These are phyloP conservation scores for Onychomys arenicola DNA, from an alignment of 2,797 vertebrate genomes.

Conservation along the genomic window DNA sequence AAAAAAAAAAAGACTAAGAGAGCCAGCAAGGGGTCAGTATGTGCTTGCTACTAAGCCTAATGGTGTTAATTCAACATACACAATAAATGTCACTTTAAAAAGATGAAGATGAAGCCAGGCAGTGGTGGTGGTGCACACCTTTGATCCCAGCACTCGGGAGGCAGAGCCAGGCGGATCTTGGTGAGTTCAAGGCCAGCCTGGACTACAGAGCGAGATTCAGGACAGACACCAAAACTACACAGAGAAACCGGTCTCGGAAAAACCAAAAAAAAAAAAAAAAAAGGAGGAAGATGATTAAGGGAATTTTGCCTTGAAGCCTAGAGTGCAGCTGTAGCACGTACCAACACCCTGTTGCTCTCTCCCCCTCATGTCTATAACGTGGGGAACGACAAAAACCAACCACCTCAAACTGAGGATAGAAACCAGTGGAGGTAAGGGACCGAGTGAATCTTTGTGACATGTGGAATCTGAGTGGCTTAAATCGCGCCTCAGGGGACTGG, in stretches of 20 bases:
- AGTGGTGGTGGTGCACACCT: no score
- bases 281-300: not conserved
- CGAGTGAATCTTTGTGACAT: not conserved
- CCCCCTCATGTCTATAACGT: not conserved
- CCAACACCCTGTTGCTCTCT: not conserved
- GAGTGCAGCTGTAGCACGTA: not conserved
- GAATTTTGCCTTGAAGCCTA: conserved; percentile 15
- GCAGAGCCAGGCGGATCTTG: no score
- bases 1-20: not conserved
- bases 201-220: no score
- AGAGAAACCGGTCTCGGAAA: no score
- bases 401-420: not conserved
- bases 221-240: no score
- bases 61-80: not conserved
- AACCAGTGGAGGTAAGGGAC: not conserved
- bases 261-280: not conserved
- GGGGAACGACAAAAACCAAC: not conserved
- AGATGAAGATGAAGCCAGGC: not conserved
- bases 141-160: no score
- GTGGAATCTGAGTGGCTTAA: not conserved
- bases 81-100: not conserved
- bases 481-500: not conserved
- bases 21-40: no score
- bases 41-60: not conserved
- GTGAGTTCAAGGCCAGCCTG: no score